Evolutionary conservation across 2,888 invertebrate genomes (phyloP), one percentile per base, ranked within the genome.

Genomic region (Muschampia plurimacula): DNA sequence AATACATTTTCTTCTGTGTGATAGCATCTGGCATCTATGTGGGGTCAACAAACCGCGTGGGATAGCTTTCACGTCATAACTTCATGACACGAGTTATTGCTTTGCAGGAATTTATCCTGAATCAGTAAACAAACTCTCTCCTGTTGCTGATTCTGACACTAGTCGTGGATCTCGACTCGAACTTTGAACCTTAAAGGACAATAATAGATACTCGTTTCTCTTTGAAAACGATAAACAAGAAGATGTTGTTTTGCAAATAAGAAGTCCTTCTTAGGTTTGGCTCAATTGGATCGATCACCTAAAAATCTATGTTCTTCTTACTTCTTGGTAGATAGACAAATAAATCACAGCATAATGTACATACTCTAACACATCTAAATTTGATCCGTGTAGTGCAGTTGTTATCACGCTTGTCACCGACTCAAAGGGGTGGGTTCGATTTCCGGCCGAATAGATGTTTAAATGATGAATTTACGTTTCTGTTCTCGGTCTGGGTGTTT

Each of bases 1-100:
- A 80, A 79, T 79, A 81, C 67, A 75, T 72, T 75, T 77, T 64
- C 68, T 74, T 77, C 65, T 72, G 69, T 76, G 74, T 74, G 72
- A 76, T 74, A 77, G 75, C 78, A 77, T 73, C 77, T 78, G 78
- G 73, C 72, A 67, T 74, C 64, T 69, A 69, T 67, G 66, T 74
- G 74, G 75, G 79, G 76, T 80, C 81, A 79, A 77, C 74, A 74
- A 74, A 71, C 71, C 57, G 71, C 66, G 66, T 71, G 71, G 66
- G 66, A 71, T 66, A 66, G 59, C 71, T 71, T 59, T 73, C 60
- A 64, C 64, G 64, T 73, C 73, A 70, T 74, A 74, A 70, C 55
- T 41, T 67, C 62, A 70, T 67, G 52, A 69, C n/a, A 70, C 57
- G 67, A 72, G 62, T 69, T 52, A 62, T 55, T 62, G 41, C 62